Evolutionary conservation across 1,140 invertebrate species (phyloP), one percentile per base, ranked within the genome.

Genomic region (Cryptotermes secundus): DNA sequence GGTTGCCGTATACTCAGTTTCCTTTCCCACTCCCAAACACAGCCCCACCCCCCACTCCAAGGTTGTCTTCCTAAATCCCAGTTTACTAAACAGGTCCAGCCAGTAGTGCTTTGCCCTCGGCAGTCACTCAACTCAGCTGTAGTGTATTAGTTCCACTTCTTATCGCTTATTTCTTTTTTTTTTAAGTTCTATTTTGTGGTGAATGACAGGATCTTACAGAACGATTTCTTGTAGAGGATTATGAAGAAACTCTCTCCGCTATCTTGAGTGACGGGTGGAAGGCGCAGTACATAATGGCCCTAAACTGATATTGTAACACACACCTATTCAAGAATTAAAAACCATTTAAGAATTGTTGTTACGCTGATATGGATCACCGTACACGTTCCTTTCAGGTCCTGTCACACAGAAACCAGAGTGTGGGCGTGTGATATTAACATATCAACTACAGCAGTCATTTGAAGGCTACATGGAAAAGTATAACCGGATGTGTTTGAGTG

Each of bases 271-370:
- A n/a, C 59, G 14, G 26, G 31, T 49, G 45, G 45, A 49, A 26
- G n/a, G 59, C 26, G 14, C n/a, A 72, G n/a, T 72, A 31, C 59
- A 72, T 49, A 49, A 49, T 49, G 45, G 45, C 14, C 45, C 59
- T 31, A n/a, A 31, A 72, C 59, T 72, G 59, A 72, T 72, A 72
- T 72, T 72, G 59, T 72, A 72, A 72, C 59, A 72, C 59, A 72
- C 59, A 72, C 59, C 59, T n/a, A 72, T 72, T 72, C n/a, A 72
- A 31, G 59, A 72, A 72, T 72, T 72, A 72, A 72, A 31, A 31
- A 31, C 26, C 59, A 72, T 31, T 72, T 72, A 72, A n/a, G 59
- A 72, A 72, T 72, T 72, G 10, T 14, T 72, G 59, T 72, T 72
- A 72, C n/a, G 31, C n/a, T n/a, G 59, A n/a, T 31, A 72, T 16